Evolutionary conservation across 2,888 invertebrate species (phyloP).

Genomic region (Xanthia togata): DNA sequence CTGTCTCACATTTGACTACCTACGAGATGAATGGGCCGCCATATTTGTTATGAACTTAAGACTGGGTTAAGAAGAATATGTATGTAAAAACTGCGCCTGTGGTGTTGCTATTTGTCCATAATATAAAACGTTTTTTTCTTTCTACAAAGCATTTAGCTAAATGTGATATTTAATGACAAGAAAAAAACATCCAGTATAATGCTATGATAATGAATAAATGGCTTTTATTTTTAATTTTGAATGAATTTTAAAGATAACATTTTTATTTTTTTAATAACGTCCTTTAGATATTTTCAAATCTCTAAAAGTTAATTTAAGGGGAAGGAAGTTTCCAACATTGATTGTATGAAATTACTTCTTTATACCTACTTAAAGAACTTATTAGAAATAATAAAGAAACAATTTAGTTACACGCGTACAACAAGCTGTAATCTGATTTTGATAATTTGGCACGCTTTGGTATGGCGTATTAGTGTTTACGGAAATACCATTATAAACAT

Average conservation of each 20-base stretch:
- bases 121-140: not conserved
- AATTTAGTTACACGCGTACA: not conserved
- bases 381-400: not conserved
- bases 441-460: constrained; percentile 46
- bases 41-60: constrained; percentile 27
- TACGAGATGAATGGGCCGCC: constrained; percentile 14
- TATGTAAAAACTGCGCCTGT: not conserved
- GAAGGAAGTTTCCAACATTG: not conserved
- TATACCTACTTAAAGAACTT: not conserved
- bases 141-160: not conserved
- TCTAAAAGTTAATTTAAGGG: not conserved
- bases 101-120: not conserved
- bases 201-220: too few relatives aligned
- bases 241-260: not conserved
- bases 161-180: not conserved
- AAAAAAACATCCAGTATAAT: too few relatives aligned
- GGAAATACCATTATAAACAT: constrained; percentile 28
- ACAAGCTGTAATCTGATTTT: constrained; percentile 41
- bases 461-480: constrained; percentile 15
- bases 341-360: not conserved
- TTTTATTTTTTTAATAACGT: not conserved
- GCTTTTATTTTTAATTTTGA: too few relatives aligned
- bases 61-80: not conserved
- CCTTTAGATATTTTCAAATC: not conserved
- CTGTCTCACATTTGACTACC: constrained; percentile 27